Base-by-base conservation (phyloP, 2,797 vertebrate species). In the Melopsittacus undulatus region DNA sequence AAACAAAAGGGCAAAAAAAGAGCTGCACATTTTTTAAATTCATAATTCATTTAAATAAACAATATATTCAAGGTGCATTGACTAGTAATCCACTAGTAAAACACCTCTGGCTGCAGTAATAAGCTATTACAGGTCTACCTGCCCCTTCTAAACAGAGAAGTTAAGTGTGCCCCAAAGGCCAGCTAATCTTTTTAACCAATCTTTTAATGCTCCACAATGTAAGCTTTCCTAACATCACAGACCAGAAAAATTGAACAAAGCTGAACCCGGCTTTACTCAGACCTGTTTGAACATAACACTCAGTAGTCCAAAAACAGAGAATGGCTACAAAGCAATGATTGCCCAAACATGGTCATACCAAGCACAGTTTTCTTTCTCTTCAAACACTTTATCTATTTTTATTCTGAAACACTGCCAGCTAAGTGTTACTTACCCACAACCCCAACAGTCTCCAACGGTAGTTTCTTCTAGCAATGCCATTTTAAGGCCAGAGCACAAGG, bases 341-440 rank as follows among this genome's bases (percentile, higher is more conserved):
- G 95, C 91, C 91, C 92, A 89, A 76, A 93, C 63, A 91, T 90
- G 88, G 90, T 66, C 74, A 93, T 84, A 94, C 32, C 89, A 94
- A 87, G 80, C 83, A 72, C 17, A 64, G 70, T 67, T 81, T 95
- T 96, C 84, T 73, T 84, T 93, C 91, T 94, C 83, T 89, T 95
- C 75, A 77, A 90, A 96, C 30, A 38, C 45, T 93, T 97, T 87
- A 95, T 96, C 95, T 96, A 82, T 95, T 94, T 95, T 77, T 82
- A 52, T 74, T 94, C 77, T 87, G 95, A 69, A 88, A 87, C 74
- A 59, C 32, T 82, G 87, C 76, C 76, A 77, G 83, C 72, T 45
- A 72, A 72, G 40, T 85, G 90, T 45, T 66, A 40, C 51, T 52
- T 67, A 75, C n/a, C 26, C 79, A 49, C 45, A 66, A 56, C 22